These are phyloP conservation scores for Megaleporinus macrocephalus DNA, from an alignment of 2,113 vertebrate species.

Conservation along the genomic window DNA sequence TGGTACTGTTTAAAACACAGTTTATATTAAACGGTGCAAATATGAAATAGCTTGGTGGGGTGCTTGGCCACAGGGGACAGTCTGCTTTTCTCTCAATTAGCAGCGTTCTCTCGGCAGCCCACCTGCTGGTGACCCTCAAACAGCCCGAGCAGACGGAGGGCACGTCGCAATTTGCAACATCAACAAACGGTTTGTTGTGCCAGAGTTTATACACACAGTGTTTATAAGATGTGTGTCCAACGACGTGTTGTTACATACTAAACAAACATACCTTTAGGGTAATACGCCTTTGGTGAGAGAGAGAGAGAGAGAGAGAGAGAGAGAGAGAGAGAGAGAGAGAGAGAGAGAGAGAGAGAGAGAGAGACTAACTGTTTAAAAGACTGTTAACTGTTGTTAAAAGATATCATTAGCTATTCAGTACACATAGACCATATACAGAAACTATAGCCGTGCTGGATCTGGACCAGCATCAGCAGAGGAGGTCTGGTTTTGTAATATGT, in stretches of 20 bases:
- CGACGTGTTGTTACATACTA: constrained; percentile 40
- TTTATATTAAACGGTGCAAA: constrained; percentile 64
- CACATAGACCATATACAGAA: no score
- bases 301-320: constrained; percentile 19
- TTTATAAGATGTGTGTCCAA: constrained; percentile 49
- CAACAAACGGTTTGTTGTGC: constrained; percentile 55
- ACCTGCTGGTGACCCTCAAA: constrained; percentile 50
- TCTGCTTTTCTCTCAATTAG: constrained; percentile 66
- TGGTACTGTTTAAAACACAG: constrained; percentile 36
- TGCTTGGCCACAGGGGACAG: constrained; percentile 54
- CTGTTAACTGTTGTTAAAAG: no score
- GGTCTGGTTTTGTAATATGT: no score
- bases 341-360: no score
- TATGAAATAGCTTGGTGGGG: constrained; percentile 39
- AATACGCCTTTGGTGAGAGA: constrained; percentile 26
- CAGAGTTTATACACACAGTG: constrained; percentile 47
- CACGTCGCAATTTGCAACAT: constrained; percentile 44
- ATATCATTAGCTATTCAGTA: no score
- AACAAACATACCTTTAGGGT: constrained; percentile 47
- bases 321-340: not conserved
- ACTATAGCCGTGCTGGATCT: no score
- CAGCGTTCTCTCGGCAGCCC: constrained; percentile 55
- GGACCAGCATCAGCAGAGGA: no score
- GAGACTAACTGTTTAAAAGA: no score
- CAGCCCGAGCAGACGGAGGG: constrained; percentile 11